These are phyloP conservation scores for Anolis apletophallus DNA, from an alignment of 2,797 vertebrate genomes.

Conservation along the genomic window DNA sequence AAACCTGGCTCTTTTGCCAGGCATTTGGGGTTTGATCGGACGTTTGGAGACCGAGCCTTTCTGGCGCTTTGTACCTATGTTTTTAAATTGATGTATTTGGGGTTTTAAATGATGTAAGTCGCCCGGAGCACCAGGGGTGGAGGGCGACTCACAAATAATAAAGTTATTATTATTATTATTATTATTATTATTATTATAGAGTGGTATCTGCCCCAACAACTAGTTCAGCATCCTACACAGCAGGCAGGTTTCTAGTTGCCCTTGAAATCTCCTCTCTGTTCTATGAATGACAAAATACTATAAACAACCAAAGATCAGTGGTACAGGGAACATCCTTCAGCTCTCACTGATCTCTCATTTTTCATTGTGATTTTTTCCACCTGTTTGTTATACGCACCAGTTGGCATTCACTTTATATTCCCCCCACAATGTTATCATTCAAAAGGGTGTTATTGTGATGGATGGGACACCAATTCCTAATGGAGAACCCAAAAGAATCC, in stretches of 20 bases:
- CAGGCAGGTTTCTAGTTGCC: neutral
- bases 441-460: neutral
- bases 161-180: too few species aligned
- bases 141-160: too few species aligned
- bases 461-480: neutral
- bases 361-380: neutral
- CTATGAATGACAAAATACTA: neutral
- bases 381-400: neutral
- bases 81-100: too few species aligned
- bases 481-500: neutral
- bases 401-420: neutral
- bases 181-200: too few species aligned
- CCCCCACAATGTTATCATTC: neutral
- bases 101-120: too few species aligned
- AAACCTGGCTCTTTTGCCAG: too few species aligned
- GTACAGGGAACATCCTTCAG: neutral
- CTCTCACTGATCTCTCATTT: neutral
- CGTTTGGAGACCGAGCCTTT: too few species aligned
- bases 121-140: too few species aligned
- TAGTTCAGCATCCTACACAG: neutral
- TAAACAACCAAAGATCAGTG: too few species aligned
- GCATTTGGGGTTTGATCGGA: too few species aligned
- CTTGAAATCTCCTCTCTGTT: neutral
- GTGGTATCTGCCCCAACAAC: neutral
- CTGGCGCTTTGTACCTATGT: too few species aligned